Percentiles rank a stretch among this genome's conserved stretches.
phyloP scores from a whole-genome alignment of 2,888 invertebrate species.

The Drosophila neonasuta region DNA sequence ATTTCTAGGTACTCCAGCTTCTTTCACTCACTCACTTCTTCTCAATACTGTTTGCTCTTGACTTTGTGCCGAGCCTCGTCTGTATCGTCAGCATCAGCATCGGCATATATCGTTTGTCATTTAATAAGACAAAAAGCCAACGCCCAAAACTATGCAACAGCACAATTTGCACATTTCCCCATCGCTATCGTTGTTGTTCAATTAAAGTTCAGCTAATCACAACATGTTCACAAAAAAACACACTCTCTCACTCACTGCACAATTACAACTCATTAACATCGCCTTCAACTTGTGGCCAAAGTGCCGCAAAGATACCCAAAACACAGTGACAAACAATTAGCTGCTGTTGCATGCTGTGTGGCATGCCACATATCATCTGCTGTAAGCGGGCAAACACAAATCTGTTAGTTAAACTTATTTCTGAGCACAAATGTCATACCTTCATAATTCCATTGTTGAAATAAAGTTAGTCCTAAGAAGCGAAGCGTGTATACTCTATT shows the following conservation, averaged over 20 bases:
- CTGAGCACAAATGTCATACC: conserved; percentile 1
- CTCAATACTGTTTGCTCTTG: conserved; percentile 12
- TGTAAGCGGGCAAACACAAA: conserved; percentile 58
- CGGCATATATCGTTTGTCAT: conserved; percentile 27
- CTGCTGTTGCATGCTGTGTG: conserved; percentile 36
- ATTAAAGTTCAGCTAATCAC: conserved; percentile 11
- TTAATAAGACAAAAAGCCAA: conserved; percentile 24
- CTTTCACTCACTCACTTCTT: neutral
- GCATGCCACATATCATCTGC: conserved; percentile 52
- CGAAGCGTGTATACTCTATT: conserved; percentile 30
- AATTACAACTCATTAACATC: conserved; percentile 57
- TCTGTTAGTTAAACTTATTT: conserved; percentile 51
- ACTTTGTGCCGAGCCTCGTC: conserved; percentile 28
- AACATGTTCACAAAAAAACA: neutral
- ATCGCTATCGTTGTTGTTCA: conserved; percentile 2
- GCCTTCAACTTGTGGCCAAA: conserved; percentile 43
- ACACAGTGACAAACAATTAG: conserved; percentile 58
- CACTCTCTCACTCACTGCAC: conserved; percentile 11
- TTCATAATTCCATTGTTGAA: neutral
- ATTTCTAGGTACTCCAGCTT: neutral
- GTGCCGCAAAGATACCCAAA: conserved; percentile 44
- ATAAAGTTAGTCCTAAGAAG: neutral
- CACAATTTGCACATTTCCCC: conserved; percentile 1
- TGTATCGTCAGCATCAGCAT: conserved; percentile 32
- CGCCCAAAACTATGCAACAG: conserved; percentile 34